phyloP scores from a whole-genome alignment of 2,113 vertebrate genomes.

The Rhineura floridana region DNA sequence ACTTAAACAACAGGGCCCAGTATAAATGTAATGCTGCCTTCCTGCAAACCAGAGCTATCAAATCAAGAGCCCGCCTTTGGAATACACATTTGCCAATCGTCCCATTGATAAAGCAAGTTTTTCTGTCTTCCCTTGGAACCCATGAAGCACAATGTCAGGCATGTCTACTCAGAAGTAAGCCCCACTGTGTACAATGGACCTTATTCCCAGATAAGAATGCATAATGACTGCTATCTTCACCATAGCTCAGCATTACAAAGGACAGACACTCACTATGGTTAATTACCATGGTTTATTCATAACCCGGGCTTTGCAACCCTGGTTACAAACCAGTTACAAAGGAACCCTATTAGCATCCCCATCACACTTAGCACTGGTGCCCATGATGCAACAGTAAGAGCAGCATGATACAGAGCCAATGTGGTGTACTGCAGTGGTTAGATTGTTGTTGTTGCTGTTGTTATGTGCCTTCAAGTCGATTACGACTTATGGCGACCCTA shows the following conservation, averaged over 20 bases:
- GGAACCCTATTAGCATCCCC: background rate
- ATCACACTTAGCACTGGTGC: background rate
- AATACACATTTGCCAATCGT: background rate
- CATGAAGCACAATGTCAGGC: background rate
- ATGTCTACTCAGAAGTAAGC: background rate
- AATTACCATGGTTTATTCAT: background rate
- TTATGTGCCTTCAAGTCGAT: too few species aligned
- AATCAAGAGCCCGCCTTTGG: background rate
- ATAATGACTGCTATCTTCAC: background rate
- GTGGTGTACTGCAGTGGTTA: background rate
- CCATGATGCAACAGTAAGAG: background rate
- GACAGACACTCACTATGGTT: background rate
- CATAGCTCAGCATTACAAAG: background rate
- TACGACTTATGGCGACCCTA: too few species aligned
- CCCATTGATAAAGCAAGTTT: too few species aligned
- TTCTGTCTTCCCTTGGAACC: background rate
- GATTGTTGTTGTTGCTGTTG: too few species aligned
- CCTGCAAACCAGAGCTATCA: background rate
- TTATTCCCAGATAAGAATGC: background rate
- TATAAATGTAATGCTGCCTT: background rate
- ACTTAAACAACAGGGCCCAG: conserved; percentile 9
- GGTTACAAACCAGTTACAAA: background rate
- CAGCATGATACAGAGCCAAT: background rate
- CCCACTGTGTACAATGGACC: background rate
- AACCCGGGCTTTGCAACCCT: background rate